Conservation (phyloP, 2,797 vertebrate genomes). For the Cynopterus sphinx region DNA sequence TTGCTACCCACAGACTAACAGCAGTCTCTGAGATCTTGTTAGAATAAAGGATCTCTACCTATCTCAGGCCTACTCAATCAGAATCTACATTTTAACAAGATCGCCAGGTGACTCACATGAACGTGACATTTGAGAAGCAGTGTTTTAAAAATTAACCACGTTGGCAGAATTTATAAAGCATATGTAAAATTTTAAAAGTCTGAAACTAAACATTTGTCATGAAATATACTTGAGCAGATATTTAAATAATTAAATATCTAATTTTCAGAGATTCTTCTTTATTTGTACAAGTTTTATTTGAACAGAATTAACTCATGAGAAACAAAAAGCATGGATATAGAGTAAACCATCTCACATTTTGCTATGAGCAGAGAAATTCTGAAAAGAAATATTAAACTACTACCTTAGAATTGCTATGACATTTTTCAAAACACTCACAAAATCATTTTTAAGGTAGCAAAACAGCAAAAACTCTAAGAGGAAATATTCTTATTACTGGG, state of each 20-base stretch:
- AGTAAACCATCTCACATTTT: background rate
- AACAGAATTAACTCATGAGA: background rate
- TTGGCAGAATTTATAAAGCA: background rate
- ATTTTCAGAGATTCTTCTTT: conserved; percentile 1
- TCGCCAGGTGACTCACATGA: background rate
- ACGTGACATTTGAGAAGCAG: background rate
- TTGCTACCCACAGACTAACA: background rate
- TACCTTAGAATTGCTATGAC: background rate
- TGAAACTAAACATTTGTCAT: conserved; percentile 3
- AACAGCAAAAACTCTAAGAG: background rate
- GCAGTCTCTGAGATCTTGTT: background rate
- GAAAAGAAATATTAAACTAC: background rate
- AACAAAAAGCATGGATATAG: background rate
- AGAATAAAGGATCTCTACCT: background rate
- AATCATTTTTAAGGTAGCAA: background rate
- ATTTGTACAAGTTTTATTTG: background rate
- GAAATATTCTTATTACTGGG: background rate
- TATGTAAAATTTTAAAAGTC: background rate
- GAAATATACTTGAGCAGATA: background rate
- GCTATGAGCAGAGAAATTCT: background rate
- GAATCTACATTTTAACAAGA: background rate
- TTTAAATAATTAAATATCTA: background rate
- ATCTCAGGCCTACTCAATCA: background rate
- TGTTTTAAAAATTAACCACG: conserved; percentile 4
- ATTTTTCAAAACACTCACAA: background rate